phyloP scores from a whole-genome alignment of 2,888 invertebrate species.

The Oscheius sp. region DNA sequence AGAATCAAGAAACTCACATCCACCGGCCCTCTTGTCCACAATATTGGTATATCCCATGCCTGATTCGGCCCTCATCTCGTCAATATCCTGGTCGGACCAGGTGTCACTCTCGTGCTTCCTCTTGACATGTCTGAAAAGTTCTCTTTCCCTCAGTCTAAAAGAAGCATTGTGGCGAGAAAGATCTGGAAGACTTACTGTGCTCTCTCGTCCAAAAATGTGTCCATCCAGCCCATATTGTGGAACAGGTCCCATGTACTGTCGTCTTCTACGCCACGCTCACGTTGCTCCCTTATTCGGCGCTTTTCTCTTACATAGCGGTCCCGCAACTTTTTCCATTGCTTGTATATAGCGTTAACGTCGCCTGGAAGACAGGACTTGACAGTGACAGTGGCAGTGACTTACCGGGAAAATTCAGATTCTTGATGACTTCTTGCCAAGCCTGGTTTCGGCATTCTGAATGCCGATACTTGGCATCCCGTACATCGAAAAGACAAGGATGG shows the following conservation, averaged over 20 bases:
- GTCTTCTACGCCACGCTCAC: constrained; percentile 39
- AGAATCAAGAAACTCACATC: neutral
- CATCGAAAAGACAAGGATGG: constrained; percentile 64
- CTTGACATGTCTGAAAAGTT: constrained; percentile 43
- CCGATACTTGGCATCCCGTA: constrained; percentile 64
- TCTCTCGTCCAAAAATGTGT: constrained; percentile 65
- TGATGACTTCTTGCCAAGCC: constrained; percentile 64
- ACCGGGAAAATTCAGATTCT: constrained; percentile 60
- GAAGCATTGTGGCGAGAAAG: neutral
- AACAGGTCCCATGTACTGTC: constrained; percentile 63
- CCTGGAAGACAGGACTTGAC: constrained; percentile 36
- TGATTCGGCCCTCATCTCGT: constrained; percentile 43
- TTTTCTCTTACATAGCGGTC: constrained; percentile 70
- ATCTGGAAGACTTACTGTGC: constrained; percentile 36
- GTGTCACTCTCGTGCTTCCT: constrained; percentile 53
- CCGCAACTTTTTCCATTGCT: constrained; percentile 71
- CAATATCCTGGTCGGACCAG: constrained; percentile 45
- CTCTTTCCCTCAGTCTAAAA: constrained; percentile 12
- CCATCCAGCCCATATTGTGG: constrained; percentile 65
- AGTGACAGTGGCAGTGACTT: neutral
- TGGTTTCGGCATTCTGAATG: constrained; percentile 58
- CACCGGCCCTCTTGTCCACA: constrained; percentile 21
- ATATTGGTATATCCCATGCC: constrained; percentile 22
- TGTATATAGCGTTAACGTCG: constrained; percentile 64
- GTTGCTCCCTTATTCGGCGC: constrained; percentile 48